A percentile compares a stretch with the other conserved stretches of the same genome.
Conservation (phyloP, 2,888 invertebrate species). For the Ramazzottius varieornatus region DNA sequence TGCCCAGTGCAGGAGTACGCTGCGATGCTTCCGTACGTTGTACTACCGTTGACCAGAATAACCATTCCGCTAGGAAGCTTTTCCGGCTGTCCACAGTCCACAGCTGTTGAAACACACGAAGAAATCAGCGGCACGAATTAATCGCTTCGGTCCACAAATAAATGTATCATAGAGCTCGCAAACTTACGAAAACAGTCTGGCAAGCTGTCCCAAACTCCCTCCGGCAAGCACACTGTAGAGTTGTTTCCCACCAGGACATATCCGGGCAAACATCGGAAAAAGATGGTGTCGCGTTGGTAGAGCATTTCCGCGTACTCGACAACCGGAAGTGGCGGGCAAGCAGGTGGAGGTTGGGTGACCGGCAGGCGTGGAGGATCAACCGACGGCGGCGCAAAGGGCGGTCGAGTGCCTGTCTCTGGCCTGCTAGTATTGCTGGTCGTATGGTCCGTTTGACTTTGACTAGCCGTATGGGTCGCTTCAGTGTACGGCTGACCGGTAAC, state of each 20-base stretch:
- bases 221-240: neutral
- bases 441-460: too few relatives aligned
- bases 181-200: neutral
- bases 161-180: neutral
- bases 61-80: neutral
- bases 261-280: neutral
- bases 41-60: neutral
- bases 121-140: too few relatives aligned
- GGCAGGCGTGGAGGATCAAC: too few relatives aligned
- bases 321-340: neutral
- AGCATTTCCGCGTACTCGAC: neutral
- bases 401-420: too few relatives aligned
- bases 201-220: neutral
- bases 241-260: neutral
- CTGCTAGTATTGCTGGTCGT: too few relatives aligned
- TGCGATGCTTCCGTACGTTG: neutral
- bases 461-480: too few relatives aligned
- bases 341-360: neutral
- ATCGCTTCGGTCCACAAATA: neutral
- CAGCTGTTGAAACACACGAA: neutral
- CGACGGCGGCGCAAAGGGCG: too few relatives aligned
- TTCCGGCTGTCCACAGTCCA: conserved; percentile 2
- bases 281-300: neutral
- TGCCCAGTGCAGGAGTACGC: neutral
- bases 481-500: too few relatives aligned